phyloP scores from a whole-genome alignment of 2,888 invertebrate species.

The Osedax frankpressi region DNA sequence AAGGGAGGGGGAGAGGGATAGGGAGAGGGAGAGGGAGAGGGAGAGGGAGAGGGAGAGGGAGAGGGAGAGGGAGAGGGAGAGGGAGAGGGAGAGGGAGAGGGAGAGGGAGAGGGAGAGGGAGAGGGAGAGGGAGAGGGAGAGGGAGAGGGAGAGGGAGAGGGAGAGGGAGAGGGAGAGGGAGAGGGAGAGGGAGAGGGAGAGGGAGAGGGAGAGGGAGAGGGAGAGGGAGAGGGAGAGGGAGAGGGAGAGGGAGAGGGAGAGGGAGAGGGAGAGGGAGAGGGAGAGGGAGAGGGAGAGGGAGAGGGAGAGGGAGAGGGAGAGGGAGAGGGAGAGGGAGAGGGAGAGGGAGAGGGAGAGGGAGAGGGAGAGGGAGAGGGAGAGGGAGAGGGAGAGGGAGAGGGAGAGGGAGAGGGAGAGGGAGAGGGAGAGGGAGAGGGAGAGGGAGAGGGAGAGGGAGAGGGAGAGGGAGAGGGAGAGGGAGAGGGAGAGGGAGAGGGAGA shows the following conservation, averaged over 20 bases:
- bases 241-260: neutral
- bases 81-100: neutral
- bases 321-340: neutral
- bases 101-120: neutral
- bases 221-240: neutral
- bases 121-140: neutral
- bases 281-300: neutral
- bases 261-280: neutral
- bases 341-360: neutral
- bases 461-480: neutral
- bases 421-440: neutral
- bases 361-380: neutral
- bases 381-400: neutral
- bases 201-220: neutral
- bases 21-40: neutral
- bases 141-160: neutral
- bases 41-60: neutral
- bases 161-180: neutral
- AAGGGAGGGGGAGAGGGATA: neutral
- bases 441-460: neutral
- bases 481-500: neutral
- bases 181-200: neutral
- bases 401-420: neutral
- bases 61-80: neutral
- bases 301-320: neutral